Conservation (phyloP, 2,888 invertebrate genomes). For the Brachylomia viminalis region DNA sequence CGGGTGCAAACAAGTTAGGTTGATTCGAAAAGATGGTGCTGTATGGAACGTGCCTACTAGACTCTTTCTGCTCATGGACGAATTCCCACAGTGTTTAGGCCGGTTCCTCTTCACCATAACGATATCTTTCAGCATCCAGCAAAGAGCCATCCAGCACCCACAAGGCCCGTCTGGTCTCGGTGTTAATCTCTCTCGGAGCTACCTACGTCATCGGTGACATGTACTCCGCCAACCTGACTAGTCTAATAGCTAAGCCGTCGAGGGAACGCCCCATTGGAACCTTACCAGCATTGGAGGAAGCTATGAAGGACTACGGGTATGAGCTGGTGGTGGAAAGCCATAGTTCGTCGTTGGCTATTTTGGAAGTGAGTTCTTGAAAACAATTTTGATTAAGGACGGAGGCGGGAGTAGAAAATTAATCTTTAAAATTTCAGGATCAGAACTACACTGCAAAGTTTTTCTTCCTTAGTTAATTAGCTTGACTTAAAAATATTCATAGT, state of each 20-base stretch:
- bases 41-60: neutral
- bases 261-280: conserved; percentile 93
- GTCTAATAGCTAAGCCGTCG: conserved; percentile 93
- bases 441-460: neutral
- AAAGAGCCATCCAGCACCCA: conserved; percentile 91
- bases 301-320: conserved; percentile 92
- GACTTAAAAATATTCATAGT: neutral
- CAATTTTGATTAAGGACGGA: neutral
- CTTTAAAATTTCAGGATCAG: neutral
- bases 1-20: neutral
- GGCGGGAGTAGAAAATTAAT: neutral
- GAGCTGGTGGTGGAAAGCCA: conserved; percentile 93
- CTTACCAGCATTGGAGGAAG: conserved; percentile 91
- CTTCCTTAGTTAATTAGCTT: neutral
- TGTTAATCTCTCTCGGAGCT: conserved; percentile 93
- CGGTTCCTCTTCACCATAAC: neutral
- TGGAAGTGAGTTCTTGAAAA: conserved; percentile 89
- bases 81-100: neutral
- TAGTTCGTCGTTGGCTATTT: conserved; percentile 93
- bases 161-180: conserved; percentile 92
- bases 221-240: conserved; percentile 94
- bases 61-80: neutral
- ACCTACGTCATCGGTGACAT: conserved; percentile 95
- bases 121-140: conserved; percentile 84
- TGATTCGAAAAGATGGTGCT: neutral